phyloP scores from a whole-genome alignment of 1,140 invertebrate species.

The Mercenaria mercenaria region DNA sequence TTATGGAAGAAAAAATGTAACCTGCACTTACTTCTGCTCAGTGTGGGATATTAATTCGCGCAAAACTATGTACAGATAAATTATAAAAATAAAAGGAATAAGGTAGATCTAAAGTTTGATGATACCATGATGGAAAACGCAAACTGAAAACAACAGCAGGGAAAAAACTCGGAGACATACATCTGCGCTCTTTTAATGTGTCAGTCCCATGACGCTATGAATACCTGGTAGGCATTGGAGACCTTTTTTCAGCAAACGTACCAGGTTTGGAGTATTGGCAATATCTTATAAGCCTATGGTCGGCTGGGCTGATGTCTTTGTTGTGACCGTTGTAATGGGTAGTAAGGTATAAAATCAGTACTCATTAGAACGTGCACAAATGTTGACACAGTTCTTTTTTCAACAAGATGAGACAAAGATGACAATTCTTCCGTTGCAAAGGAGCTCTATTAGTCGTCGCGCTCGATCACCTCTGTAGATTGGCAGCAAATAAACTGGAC shows the following conservation, averaged over 20 bases:
- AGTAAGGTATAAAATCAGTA: not conserved
- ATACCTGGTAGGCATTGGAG: not conserved
- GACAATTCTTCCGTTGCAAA: not conserved
- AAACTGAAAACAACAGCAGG: not conserved
- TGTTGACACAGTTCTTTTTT: not conserved
- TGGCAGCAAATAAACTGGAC: not conserved
- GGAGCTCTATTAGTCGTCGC: not conserved
- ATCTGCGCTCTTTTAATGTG: not conserved
- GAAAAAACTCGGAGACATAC: not conserved
- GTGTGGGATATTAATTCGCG: too few species aligned
- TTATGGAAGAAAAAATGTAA: too few species aligned
- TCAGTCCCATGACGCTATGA: not conserved
- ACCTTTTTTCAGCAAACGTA: not conserved
- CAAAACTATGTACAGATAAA: too few species aligned
- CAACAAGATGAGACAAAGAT: not conserved
- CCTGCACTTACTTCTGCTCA: too few species aligned
- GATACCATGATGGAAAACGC: not conserved
- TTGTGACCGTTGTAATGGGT: slow-evolving; percentile 16
- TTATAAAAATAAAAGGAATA: too few species aligned
- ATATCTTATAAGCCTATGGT: not conserved
- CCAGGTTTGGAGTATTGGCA: not conserved
- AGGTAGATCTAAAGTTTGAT: too few species aligned
- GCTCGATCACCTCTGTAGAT: not conserved
- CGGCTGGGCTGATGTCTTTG: not conserved
- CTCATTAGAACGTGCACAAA: not conserved